Percentiles rank a stretch among this genome's conserved stretches.
Conservation (phyloP, 2,888 invertebrate species). For the Pseudococcus jackbeardsleyi region DNA sequence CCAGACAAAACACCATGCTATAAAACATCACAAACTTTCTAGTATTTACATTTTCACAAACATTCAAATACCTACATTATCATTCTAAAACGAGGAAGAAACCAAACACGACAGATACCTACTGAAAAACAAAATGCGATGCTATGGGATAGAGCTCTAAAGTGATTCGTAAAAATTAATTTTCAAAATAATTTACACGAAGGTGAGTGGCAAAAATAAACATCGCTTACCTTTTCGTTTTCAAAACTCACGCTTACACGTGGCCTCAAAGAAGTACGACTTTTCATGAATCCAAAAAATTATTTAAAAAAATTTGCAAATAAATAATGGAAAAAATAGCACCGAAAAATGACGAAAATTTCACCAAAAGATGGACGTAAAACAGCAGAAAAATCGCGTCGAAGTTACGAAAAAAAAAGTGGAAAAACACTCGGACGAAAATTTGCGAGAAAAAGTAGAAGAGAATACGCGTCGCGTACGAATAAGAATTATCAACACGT, state of each 20-base stretch:
- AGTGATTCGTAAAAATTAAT: background rate
- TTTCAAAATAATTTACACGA: background rate
- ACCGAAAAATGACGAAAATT: background rate
- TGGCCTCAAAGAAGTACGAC: conserved; percentile 21
- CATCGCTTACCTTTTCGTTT: conserved; percentile 15
- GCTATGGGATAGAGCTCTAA: conserved; percentile 20
- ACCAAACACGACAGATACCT: conserved; percentile 4
- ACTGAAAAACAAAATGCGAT: conserved; percentile 15
- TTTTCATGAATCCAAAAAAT: conserved; percentile 31
- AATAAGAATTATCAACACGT: conserved; percentile 55
- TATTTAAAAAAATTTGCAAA: background rate
- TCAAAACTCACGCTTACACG: conserved; percentile 27
- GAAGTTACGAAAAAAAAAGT: background rate
- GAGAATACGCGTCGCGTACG: conserved; percentile 20
- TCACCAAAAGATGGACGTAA: background rate
- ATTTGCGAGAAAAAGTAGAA: background rate
- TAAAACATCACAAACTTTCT: background rate
- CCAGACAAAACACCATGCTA: background rate
- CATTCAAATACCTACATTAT: background rate
- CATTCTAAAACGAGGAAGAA: background rate
- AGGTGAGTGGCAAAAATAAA: background rate
- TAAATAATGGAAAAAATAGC: background rate
- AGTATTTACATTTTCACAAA: background rate
- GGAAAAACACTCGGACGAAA: background rate
- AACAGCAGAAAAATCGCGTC: background rate